phyloP scores from a whole-genome alignment of 2,888 invertebrate species.

The Dyspetes luteomarginatus region DNA sequence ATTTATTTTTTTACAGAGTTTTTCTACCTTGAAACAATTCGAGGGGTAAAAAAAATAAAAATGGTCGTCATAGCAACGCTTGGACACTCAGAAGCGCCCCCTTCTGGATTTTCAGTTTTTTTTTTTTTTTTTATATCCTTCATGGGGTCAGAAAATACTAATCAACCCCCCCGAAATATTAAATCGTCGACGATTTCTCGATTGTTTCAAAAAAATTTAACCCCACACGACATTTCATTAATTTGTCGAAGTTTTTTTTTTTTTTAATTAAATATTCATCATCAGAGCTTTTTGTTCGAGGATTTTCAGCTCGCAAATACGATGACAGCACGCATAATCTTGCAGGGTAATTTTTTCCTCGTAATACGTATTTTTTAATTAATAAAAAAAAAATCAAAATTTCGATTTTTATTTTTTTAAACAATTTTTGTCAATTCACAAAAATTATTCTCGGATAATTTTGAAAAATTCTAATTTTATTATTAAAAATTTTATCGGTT shows the following conservation, averaged over 20 bases:
- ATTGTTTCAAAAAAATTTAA: slow-evolving; percentile 27
- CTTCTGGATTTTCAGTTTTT: slow-evolving; percentile 55
- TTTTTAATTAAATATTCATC: not conserved
- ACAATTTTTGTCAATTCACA: not conserved
- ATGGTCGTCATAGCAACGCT: slow-evolving; percentile 63
- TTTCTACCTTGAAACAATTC: not conserved
- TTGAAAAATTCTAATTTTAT: no score
- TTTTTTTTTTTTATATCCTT: not conserved
- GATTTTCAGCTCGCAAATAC: slow-evolving; percentile 4
- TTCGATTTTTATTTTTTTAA: not conserved
- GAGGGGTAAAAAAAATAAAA: slow-evolving; percentile 32
- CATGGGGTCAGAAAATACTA: not conserved
- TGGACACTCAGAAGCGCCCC: not conserved
- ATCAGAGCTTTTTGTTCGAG: not conserved
- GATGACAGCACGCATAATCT: slow-evolving; percentile 76
- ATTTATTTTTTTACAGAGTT: no score
- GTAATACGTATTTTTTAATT: not conserved
- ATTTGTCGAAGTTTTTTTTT: not conserved
- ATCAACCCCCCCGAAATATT: not conserved
- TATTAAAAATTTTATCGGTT: no score
- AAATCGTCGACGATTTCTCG: slow-evolving; percentile 24
- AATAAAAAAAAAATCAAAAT: not conserved
- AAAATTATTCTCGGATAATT: no score
- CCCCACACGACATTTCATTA: not conserved
- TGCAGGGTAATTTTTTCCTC: slow-evolving; percentile 72